Evolutionary conservation across 2,113 vertebrate species (phyloP), one percentile per base, ranked within the genome.

Genomic region (Pimephales promelas): DNA sequence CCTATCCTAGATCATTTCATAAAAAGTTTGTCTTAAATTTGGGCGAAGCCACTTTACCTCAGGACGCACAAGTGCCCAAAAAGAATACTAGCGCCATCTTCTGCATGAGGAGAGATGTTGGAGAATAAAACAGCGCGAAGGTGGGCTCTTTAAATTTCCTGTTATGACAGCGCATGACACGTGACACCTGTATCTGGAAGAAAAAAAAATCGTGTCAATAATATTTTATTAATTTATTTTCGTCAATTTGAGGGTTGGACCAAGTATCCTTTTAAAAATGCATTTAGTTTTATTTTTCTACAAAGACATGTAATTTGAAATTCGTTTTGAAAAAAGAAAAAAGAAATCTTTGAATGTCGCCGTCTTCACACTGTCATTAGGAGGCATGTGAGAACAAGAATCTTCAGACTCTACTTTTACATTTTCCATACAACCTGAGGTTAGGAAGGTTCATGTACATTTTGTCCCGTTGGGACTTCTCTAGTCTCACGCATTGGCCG

Each of bases 231-330:
- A 22, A 43, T 43, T 70, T 24, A 8, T 40, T 71, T 71, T 72
- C 14, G n/a, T 26, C 52, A 31, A 18, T 54, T 54, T 54, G 18
- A 16, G 13, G 5, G 54, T 56, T 24, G 22, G 16, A 64, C 2
- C 62, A 61, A 26, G 61, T n/a, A n/a, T n/a, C n/a, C n/a, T n/a
- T n/a, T n/a, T n/a, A n/a, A n/a, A n/a, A n/a, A n/a, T n/a, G n/a
- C n/a, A n/a, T n/a, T n/a, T n/a, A n/a, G n/a, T n/a, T n/a, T n/a
- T n/a, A n/a, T n/a, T n/a, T n/a, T n/a, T n/a, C 16, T 18, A 16
- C 1, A 28, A n/a, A 73, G 72, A 81, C 61, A 52, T 49, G 34
- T 80, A 68, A 54, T 81, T 54, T 81, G 28, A 81, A 80, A 22
- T 80, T 24, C 10, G 9, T 2, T 24, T 61, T 31, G 8, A 20